Evolutionary conservation across 1,140 invertebrate species (phyloP).

Genomic region (Lepidostoma basale): DNA sequence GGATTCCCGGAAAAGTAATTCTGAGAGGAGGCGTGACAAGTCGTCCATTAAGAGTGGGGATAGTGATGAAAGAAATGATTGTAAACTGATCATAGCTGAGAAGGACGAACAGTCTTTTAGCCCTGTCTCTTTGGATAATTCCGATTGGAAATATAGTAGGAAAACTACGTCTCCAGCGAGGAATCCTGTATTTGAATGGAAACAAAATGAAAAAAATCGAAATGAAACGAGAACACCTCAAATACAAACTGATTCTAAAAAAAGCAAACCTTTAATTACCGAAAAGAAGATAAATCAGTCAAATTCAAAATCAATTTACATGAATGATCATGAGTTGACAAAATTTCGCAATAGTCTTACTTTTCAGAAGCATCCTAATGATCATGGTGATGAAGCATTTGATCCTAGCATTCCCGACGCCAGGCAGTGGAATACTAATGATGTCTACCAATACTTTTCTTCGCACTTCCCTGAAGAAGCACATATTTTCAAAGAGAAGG

Average conservation of each 20-base stretch:
- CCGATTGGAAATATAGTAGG: slow-evolving; percentile 30
- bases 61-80: slow-evolving; percentile 37
- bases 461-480: slow-evolving; percentile 77
- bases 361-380: slow-evolving; percentile 30
- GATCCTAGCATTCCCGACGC: slow-evolving; percentile 79
- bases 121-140: slow-evolving; percentile 27
- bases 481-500: slow-evolving; percentile 79
- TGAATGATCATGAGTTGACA: slow-evolving; percentile 31
- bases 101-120: slow-evolving; percentile 33
- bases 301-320: slow-evolving; percentile 35
- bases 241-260: not conserved
- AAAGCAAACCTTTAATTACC: not conserved
- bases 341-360: slow-evolving; percentile 28
- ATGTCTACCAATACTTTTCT: slow-evolving; percentile 81
- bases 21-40: slow-evolving; percentile 31
- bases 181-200: slow-evolving; percentile 19
- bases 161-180: slow-evolving; percentile 31
- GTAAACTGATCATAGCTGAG: slow-evolving; percentile 27
- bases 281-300: slow-evolving; percentile 1
- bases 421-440: slow-evolving; percentile 77
- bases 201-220: slow-evolving; percentile 7
- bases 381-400: slow-evolving; percentile 54
- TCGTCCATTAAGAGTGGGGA: slow-evolving; percentile 34
- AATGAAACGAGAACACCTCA: not conserved
- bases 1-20: slow-evolving; percentile 36